A percentile compares a stretch with the other conserved stretches of the same genome.
phyloP scores from a whole-genome alignment of 2,113 vertebrate species.

The Ptilonorhynchus violaceus region DNA sequence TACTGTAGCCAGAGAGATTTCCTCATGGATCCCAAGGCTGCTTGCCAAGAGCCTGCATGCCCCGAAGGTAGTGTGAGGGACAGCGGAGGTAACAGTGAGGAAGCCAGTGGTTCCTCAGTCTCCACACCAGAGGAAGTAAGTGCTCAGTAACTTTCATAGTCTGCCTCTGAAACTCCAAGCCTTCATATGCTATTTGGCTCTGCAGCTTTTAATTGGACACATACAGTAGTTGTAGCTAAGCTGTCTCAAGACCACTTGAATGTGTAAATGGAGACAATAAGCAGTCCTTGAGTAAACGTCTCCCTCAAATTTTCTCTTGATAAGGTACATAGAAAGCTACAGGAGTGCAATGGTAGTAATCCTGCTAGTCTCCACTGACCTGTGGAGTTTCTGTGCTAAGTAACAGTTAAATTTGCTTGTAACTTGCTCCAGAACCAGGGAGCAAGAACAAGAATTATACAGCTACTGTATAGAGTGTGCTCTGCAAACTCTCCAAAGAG shows the following conservation, averaged over 20 bases:
- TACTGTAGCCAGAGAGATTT: conserved; percentile 55
- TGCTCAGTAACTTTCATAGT: neutral
- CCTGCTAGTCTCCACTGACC: neutral
- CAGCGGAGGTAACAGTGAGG: conserved; percentile 72
- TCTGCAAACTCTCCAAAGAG: neutral
- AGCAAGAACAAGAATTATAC: neutral
- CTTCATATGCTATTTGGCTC: neutral
- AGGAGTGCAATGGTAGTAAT: neutral
- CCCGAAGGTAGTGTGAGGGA: conserved; percentile 53
- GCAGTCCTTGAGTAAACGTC: neutral
- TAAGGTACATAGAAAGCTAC: neutral
- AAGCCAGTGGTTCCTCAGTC: conserved; percentile 67
- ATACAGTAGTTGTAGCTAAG: neutral
- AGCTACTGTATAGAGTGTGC: neutral
- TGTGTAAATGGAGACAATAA: neutral
- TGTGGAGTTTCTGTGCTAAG: neutral
- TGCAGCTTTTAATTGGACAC: neutral
- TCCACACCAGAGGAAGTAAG: conserved; percentile 79
- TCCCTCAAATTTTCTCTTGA: neutral
- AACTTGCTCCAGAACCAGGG: neutral
- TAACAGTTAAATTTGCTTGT: neutral
- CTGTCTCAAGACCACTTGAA: neutral
- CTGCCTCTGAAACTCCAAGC: neutral
- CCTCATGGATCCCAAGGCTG: neutral
- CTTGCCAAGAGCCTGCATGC: neutral